A percentile compares a stretch with the other conserved stretches of the same genome.
These are phyloP conservation scores for Cranoglanis bouderius DNA, from an alignment of 2,113 vertebrate species.

Conservation along the genomic window DNA sequence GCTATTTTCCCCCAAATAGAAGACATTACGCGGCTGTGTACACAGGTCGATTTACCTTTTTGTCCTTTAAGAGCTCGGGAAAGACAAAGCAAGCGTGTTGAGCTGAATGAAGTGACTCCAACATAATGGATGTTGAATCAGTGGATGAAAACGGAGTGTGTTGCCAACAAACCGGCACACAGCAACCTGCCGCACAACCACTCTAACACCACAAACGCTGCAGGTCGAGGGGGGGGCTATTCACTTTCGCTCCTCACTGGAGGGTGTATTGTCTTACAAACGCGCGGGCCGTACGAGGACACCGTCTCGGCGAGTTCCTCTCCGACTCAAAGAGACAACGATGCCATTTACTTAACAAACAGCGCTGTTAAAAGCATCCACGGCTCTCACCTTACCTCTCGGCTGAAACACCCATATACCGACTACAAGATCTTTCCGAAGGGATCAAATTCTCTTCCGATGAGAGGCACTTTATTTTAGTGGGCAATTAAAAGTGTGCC, in stretches of 20 bases:
- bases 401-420: not conserved
- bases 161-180: constrained; percentile 48
- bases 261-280: constrained; percentile 51
- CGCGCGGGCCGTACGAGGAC: constrained; percentile 37
- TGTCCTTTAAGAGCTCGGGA: constrained; percentile 24
- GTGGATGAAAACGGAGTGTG: constrained; percentile 44
- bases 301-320: constrained; percentile 12
- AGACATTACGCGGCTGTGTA: not conserved
- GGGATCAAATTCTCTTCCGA: constrained; percentile 7
- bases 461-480: constrained; percentile 25
- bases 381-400: not conserved
- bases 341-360: constrained; percentile 44
- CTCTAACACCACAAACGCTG: constrained; percentile 50
- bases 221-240: constrained; percentile 25
- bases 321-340: constrained; percentile 27
- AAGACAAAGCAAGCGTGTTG: constrained; percentile 36
- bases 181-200: constrained; percentile 40
- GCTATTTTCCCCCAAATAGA: not conserved
- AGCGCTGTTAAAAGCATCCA: not conserved
- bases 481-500: constrained; percentile 15
- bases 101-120: constrained; percentile 38
- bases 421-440: not conserved
- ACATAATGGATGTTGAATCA: constrained; percentile 36
- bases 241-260: constrained; percentile 38
- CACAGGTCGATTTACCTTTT: constrained; percentile 29